Base-by-base conservation (phyloP, 2,888 invertebrate species). In the Chrysolina oricalcia region DNA sequence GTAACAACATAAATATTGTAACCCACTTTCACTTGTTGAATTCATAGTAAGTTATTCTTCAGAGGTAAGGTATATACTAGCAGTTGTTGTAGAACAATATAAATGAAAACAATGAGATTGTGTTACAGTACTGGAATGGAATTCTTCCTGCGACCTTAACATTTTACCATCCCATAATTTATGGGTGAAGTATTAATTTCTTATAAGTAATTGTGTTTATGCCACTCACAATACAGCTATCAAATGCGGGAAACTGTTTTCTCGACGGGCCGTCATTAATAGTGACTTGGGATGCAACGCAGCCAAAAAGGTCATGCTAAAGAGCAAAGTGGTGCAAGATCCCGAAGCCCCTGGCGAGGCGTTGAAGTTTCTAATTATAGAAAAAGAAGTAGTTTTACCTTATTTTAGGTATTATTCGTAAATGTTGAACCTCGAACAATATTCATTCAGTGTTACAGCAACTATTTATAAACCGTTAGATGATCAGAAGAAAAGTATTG, bases 21-120 rank as follows among this genome's bases (percentile, higher is more conserved):
- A 74, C 74, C 70, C 70, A 74, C 74, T 74, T 74, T 74, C 74
- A 74, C 74, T 74, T 40, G n/a, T 63, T 63, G 74, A 74, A 70
- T 74, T 70, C 70, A 70, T 70, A 70, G 66, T 59, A 70, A 74
- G 70, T 74, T 70, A n/a, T 59, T 59, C 59, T 35, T 35, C 59
- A n/a, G 59, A n/a, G 35, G 11, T n/a, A 15, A 59, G n/a, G 35
- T 4, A 59, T n/a, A 35, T 59, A 27, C 35, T 59, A n/a, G 27
- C 17, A 27, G 15, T 11, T 1, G 50, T 43, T 43, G 13, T 3
- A 21, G 19, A 13, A 50, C 9, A 21, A 35, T 15, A 56, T 21
- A 19, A 53, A 17, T 53, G 67, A 68, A 40, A 68, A 53, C 40
- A 68, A 68, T 23, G 53, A 56, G 56, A 53, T 68, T 40, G 8